Evolutionary conservation across 2,888 invertebrate species (phyloP).

Genomic region (Anarsia innoxiella): DNA sequence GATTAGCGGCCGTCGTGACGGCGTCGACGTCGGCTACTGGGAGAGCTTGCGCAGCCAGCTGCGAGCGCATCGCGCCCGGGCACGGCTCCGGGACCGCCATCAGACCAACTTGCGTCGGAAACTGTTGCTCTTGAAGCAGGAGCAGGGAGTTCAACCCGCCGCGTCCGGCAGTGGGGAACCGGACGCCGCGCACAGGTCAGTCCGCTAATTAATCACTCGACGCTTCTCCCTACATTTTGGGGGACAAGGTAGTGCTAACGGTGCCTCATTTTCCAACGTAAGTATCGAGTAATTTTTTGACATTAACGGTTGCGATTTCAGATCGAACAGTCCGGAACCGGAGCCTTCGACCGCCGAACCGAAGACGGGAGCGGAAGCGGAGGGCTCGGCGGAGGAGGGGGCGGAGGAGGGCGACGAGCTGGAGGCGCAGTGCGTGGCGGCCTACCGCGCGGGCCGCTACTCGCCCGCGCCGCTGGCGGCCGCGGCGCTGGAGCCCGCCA

Average conservation of each 20-base stretch:
- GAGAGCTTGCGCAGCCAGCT: conserved; percentile 96
- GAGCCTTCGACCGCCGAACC: conserved; percentile 16
- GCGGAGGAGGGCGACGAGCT: too few relatives aligned
- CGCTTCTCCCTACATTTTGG: too few relatives aligned
- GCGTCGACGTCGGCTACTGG: conserved; percentile 98
- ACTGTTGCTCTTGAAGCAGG: conserved; percentile 90
- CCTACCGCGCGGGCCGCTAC: conserved; percentile 88
- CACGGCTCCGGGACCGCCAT: conserved; percentile 81
- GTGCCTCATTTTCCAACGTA: too few relatives aligned
- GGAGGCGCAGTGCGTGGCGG: conserved; percentile 37
- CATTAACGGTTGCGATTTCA: too few relatives aligned
- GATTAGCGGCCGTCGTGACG: conserved; percentile 90
- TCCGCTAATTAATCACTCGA: too few relatives aligned
- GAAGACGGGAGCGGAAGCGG: conserved; percentile 17
- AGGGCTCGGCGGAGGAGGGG: conserved; percentile 26
- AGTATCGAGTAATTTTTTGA: too few relatives aligned
- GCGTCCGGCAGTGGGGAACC: conserved; percentile 1
- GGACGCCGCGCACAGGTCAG: neutral
- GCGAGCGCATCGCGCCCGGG: conserved; percentile 66
- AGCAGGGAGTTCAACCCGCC: conserved; percentile 74
- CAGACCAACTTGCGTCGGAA: conserved; percentile 92
- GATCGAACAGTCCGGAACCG: conserved; percentile 10
- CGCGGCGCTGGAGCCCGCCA: conserved; percentile 81
- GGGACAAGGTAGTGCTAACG: too few relatives aligned
- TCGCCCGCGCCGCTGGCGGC: conserved; percentile 82